phyloP scores from a whole-genome alignment of 92 coral and sea anemone species.

The Phymanthus crucifer region DNA sequence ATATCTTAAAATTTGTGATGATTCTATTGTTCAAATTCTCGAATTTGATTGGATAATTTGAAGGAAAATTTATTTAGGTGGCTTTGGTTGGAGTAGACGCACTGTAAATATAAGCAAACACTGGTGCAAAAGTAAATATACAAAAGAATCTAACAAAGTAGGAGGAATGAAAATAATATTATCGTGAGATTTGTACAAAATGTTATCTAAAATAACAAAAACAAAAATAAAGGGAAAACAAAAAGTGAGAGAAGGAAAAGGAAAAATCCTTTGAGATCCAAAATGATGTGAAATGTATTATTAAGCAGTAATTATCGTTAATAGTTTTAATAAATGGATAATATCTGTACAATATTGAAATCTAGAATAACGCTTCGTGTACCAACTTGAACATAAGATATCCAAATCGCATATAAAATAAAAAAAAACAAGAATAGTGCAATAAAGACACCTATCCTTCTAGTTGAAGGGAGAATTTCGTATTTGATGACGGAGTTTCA shows the following conservation, averaged over 20 bases:
- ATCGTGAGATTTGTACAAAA: too few species aligned
- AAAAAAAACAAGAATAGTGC: not conserved
- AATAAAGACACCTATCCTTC: too few species aligned
- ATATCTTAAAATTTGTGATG: too few species aligned
- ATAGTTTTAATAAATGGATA: not conserved
- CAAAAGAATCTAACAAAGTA: not conserved
- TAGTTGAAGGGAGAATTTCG: not conserved
- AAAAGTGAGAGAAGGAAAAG: too few species aligned
- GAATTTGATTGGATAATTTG: too few species aligned
- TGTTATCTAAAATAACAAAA: too few species aligned
- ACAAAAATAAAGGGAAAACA: too few species aligned
- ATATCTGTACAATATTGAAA: not conserved
- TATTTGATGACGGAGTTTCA: not conserved
- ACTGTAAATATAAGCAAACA: too few species aligned
- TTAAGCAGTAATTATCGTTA: not conserved
- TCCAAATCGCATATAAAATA: not conserved
- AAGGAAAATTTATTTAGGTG: too few species aligned
- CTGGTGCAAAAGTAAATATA: not conserved
- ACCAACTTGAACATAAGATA: not conserved
- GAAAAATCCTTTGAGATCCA: not conserved
- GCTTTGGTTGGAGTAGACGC: too few species aligned
- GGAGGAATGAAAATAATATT: not conserved
- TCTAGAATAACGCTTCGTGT: not conserved
- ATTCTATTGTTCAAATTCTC: too few species aligned
- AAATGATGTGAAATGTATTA: not conserved